Conservation (phyloP, 2,797 vertebrate species). For the Australoheros facetus region DNA sequence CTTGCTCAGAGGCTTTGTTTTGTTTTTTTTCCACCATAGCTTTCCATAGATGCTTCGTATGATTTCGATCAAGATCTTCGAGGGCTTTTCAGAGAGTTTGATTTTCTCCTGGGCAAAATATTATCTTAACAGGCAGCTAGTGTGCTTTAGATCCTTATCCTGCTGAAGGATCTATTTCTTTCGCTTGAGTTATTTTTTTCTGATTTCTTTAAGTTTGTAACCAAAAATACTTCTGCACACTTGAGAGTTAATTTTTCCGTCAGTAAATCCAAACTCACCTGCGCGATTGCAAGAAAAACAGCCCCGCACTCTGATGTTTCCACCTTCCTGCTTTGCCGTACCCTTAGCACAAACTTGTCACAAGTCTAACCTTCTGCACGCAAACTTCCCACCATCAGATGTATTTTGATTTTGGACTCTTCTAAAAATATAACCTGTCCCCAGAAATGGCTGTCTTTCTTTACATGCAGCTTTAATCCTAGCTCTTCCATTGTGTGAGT, state of each 20-base stretch:
- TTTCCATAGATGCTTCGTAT: background rate
- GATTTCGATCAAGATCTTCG: background rate
- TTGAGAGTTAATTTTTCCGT: background rate
- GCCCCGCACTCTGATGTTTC: background rate
- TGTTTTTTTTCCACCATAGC: background rate
- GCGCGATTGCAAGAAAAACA: background rate
- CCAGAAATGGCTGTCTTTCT: background rate
- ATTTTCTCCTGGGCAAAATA: slow-evolving; percentile 3
- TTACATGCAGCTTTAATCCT: background rate
- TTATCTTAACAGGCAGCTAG: background rate
- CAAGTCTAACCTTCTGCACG: background rate
- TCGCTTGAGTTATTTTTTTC: background rate
- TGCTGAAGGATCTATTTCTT: background rate
- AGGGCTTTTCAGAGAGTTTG: background rate
- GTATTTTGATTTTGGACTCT: background rate
- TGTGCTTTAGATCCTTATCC: background rate
- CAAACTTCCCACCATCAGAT: background rate
- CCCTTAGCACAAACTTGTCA: background rate
- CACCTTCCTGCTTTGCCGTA: background rate
- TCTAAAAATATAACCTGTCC: background rate
- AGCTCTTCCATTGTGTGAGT: background rate
- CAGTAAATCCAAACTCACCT: background rate
- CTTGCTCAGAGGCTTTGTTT: background rate
- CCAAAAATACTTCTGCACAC: background rate
- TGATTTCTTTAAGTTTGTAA: background rate